These are phyloP conservation scores for Vombatus ursinus DNA, from an alignment of 2,113 vertebrate genomes.

Conservation along the genomic window DNA sequence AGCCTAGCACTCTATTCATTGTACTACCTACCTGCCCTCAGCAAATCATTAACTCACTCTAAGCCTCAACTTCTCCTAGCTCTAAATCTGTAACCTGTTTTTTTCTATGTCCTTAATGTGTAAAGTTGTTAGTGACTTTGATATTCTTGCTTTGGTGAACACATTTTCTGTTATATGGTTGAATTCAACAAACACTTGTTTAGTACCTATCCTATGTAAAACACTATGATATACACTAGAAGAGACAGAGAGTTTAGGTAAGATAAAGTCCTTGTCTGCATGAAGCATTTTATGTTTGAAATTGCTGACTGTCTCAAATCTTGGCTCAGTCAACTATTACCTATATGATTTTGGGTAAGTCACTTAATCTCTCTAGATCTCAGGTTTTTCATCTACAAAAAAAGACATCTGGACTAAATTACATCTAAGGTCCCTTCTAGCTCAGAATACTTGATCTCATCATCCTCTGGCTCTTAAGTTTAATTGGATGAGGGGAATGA, in stretches of 20 bases:
- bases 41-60: too few species aligned
- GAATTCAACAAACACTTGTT: background rate
- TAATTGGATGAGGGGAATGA: background rate
- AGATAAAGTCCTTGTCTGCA: background rate
- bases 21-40: too few species aligned
- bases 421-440: background rate
- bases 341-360: background rate
- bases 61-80: too few species aligned
- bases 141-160: background rate
- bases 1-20: too few species aligned
- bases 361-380: background rate
- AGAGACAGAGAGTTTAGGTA: background rate
- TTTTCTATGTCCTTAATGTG: background rate
- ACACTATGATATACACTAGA: background rate
- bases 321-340: background rate
- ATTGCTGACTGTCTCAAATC: background rate
- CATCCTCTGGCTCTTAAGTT: background rate
- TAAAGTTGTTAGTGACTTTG: background rate
- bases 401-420: background rate
- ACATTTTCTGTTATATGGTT: background rate
- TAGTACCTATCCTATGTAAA: background rate
- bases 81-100: background rate
- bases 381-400: background rate
- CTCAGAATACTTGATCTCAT: background rate
- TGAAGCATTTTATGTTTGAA: background rate